Evolutionary conservation across 2,888 invertebrate species (phyloP), one percentile per base, ranked within the genome.

Genomic region (Cheilosia impressa): DNA sequence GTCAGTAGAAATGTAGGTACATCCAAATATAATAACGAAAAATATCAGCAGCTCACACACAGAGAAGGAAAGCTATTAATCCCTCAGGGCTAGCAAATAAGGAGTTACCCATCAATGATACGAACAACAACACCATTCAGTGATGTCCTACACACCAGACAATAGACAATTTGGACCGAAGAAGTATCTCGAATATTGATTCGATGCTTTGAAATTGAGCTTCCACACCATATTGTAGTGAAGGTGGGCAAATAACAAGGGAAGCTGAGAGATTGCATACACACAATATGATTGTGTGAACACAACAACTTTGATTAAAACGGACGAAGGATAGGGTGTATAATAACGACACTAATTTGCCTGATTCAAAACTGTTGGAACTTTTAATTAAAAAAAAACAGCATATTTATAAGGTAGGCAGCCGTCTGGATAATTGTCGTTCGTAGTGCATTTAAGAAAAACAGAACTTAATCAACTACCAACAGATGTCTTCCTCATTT

Each of bases 381-480:
- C 27, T 73, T 73, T 53, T 73, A 73, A 63, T 73, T 63, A 73
- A 63, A 63, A 53, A 38, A 38, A 19, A 13, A 53, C 9, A 34
- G 3, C 3, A 13, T 4, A 34, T 9, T 34, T 34, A 38, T 2
- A 7, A 13, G 24, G 6, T 31, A 62, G 43, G 41, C 72, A 62
- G 31, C 27, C 62, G 17, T 24, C 66, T 53, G 62, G 43, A 62
- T 43, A 72, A 53, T 72, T 10, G 6, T 34, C 34, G 27, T 53
- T 45, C 45, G 27, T 34, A 53, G 62, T 62, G 43, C 31, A 27
- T 31, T 53, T 45, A 52, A 4, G 38, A 13, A 45, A 17, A 15
- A 45, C 7, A 7, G 6, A 45, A 17, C 5, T n/a, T 45, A 45
- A 45, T 45, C 17, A 45, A 45, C 45, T 17, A n/a, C 45, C 45